Conservation (phyloP, 2,113 vertebrate genomes). For the Struthio camelus region DNA sequence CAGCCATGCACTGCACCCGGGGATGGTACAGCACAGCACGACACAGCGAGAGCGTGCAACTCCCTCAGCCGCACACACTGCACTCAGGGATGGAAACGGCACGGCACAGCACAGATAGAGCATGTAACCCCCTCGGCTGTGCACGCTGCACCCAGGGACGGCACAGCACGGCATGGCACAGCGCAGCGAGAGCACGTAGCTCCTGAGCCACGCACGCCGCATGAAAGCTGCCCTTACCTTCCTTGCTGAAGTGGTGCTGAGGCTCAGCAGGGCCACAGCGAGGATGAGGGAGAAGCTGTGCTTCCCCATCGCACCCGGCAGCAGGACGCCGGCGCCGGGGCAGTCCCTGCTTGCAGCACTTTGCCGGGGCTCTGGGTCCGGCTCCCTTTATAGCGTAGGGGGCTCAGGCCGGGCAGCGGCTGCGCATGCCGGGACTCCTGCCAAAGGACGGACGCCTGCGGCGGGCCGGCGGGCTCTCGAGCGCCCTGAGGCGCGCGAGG, state of each 20-base stretch:
- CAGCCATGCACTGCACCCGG: background rate
- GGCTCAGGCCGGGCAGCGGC: rapidly evolving
- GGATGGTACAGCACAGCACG: rapidly evolving
- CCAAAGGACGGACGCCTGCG: background rate
- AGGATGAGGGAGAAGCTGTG: background rate
- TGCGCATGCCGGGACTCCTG: background rate
- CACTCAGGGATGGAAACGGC: rapidly evolving
- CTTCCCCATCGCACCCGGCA: background rate
- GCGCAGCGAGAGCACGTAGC: background rate
- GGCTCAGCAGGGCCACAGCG: background rate
- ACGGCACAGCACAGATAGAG: background rate
- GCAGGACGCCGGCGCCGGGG: rapidly evolving
- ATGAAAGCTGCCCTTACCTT: background rate
- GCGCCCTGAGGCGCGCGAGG: too few species aligned
- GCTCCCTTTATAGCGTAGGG: background rate
- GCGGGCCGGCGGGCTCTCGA: too few species aligned
- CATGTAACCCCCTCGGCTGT: background rate
- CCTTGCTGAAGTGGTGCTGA: rapidly evolving
- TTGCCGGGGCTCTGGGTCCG: rapidly evolving
- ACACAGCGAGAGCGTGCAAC: background rate
- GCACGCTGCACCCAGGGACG: background rate
- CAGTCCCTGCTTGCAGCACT: background rate
- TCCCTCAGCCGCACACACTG: background rate
- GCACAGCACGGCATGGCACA: too few species aligned
- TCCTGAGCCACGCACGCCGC: background rate